These are phyloP conservation scores for Eulemur macaco DNA, from an alignment of 2,113 vertebrate species.

Conservation along the genomic window DNA sequence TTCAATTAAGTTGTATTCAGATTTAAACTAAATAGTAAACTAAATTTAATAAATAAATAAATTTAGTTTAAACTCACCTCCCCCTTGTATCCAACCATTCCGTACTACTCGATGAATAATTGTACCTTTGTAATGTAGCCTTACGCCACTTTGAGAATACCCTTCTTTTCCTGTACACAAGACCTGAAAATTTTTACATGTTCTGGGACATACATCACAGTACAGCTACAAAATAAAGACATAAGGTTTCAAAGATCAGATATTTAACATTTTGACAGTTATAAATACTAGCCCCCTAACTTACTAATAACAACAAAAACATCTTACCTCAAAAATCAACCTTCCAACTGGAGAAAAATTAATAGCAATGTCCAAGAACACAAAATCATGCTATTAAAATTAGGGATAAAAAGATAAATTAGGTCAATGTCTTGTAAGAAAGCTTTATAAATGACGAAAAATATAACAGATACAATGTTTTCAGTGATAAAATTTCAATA, in stretches of 20 bases:
- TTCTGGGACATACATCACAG: slow-evolving; percentile 91
- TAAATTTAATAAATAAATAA: too few species aligned
- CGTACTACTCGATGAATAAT: slow-evolving; percentile 91
- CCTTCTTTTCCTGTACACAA: slow-evolving; percentile 89
- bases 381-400: slow-evolving; percentile 84
- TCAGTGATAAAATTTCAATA: neutral
- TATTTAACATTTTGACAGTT: slow-evolving; percentile 13
- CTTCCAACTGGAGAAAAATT: slow-evolving; percentile 83
- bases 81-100: slow-evolving; percentile 93
- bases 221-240: slow-evolving; percentile 87
- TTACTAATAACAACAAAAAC: neutral
- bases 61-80: slow-evolving; percentile 84
- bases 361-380: slow-evolving; percentile 90
- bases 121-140: slow-evolving; percentile 88
- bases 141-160: slow-evolving; percentile 73
- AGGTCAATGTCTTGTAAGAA: slow-evolving; percentile 46
- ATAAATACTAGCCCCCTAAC: neutral
- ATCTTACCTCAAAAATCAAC: slow-evolving; percentile 91
- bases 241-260: slow-evolving; percentile 35
- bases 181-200: slow-evolving; percentile 90
- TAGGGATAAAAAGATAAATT: slow-evolving; percentile 49
- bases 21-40: too few species aligned
- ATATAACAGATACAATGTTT: neutral
- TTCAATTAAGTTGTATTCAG: neutral
- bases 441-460: slow-evolving; percentile 36